Evolutionary conservation across 2,113 vertebrate genomes (phyloP), one percentile per base, ranked within the genome.

Genomic region (Tiliqua scincoides): DNA sequence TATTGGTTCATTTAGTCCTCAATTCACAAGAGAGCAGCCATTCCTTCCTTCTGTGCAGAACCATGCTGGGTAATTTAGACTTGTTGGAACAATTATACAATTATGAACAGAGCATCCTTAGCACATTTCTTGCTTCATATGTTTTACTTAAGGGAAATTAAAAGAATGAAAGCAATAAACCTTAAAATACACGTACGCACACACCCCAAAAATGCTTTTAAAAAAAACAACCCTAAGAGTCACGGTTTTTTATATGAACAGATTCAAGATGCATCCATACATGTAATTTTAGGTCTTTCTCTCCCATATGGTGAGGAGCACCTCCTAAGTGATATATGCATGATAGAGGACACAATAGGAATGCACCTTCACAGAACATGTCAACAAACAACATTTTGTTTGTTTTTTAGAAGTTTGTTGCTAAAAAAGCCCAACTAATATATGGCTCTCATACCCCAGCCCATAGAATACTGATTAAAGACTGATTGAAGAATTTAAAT

Each of bases 211-310:
- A 93, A 93, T 94, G 93, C 91, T 94, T 93, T 90, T 94, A 95
- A 84, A 37, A 63, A 15, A 63, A 63, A 15, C 67, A 86, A 91
- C 85, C 80, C n/a, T 11, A 87, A 93, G 93, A 94, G 67, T 91
- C 93, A 54, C 93, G 95, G 86, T 95, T 96, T 48, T 93, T 96
- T 85, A 4, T 92, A 91, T 91, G 88, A 90, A 81, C 2, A 0
- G 84, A 93, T 92, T 93, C 90, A 93, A 78, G 20, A 59, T 61
- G n/a, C n/a, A 35, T 78, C 11, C 21, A 61, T 59, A 59, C 12
- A 48, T 30, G 6, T 25, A 27, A 10, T 52, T 25, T 40, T 48
- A 11, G 40, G 10, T 21, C 30, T 74, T 40, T 75, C 54, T 57
- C 54, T 57, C 17, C 43, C 43, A 12, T 57, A 57, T 48, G 54